These are phyloP conservation scores for Metaphire vulgaris DNA, from an alignment of 1,140 invertebrate species.

Conservation along the genomic window DNA sequence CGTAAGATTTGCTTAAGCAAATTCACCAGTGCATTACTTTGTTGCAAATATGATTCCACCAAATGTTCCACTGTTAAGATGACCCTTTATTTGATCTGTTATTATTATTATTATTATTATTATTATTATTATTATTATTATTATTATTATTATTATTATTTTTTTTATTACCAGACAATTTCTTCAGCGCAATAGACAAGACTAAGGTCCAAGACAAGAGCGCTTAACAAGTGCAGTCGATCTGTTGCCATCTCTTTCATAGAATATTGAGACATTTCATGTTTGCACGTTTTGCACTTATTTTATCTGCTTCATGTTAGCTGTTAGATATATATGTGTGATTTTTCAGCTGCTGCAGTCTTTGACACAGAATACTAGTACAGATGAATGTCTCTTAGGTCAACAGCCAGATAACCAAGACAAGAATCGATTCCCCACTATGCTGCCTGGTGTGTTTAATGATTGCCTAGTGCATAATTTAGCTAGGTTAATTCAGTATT, in stretches of 20 bases:
- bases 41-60: too few species aligned
- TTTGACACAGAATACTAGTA: constrained; percentile 1
- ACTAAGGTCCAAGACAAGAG: too few species aligned
- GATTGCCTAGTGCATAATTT: neutral
- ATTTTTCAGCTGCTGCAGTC: constrained; percentile 7
- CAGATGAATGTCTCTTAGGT: constrained; percentile 52
- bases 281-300: neutral
- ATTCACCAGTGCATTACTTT: too few species aligned
- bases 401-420: constrained; percentile 87
- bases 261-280: neutral
- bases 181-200: neutral
- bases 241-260: neutral
- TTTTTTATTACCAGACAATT: neutral
- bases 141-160: neutral
- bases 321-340: neutral
- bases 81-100: too few species aligned
- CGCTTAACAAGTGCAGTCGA: too few species aligned
- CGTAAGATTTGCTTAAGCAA: too few species aligned
- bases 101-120: too few species aligned
- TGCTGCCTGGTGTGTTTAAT: constrained; percentile 65
- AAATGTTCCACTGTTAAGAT: too few species aligned
- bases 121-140: too few species aligned
- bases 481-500: neutral
- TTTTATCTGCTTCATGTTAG: neutral
- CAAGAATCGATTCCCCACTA: constrained; percentile 89